These are phyloP conservation scores for Mus spicilegus DNA, from an alignment of 2,113 vertebrate genomes.

Conservation along the genomic window DNA sequence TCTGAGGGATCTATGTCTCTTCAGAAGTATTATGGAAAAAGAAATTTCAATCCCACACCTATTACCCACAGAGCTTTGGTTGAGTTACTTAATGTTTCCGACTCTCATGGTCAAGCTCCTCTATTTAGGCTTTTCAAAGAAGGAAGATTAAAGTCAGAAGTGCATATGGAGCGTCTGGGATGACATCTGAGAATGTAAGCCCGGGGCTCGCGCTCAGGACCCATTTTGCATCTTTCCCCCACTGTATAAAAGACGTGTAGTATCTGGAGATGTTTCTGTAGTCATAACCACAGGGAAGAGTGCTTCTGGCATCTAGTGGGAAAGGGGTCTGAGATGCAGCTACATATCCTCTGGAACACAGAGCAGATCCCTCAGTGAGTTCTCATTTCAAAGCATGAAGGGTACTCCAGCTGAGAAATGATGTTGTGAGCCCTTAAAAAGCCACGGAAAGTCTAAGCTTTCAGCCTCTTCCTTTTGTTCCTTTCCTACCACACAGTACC, in stretches of 20 bases:
- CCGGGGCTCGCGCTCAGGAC: neutral
- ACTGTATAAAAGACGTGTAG: neutral
- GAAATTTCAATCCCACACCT: neutral
- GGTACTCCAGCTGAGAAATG: neutral
- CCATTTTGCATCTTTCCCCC: neutral
- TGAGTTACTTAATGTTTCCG: slow-evolving; percentile 32
- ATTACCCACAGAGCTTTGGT: neutral
- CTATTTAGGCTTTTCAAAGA: neutral
- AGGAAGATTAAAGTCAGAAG: neutral
- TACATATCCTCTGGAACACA: neutral
- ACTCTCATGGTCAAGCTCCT: neutral
- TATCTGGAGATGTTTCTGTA: neutral
- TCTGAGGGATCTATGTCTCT: neutral
- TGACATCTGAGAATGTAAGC: neutral
- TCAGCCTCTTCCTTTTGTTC: neutral
- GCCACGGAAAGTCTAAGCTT: neutral
- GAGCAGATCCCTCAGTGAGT: neutral
- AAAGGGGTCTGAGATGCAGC: neutral
- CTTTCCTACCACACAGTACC: neutral
- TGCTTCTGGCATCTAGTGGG: neutral
- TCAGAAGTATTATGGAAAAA: neutral
- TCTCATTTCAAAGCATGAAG: neutral
- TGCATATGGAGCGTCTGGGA: neutral
- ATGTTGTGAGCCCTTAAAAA: neutral
- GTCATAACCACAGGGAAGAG: neutral